phyloP scores from a whole-genome alignment of 2,888 invertebrate genomes.

The Spicauda simplicius region DNA sequence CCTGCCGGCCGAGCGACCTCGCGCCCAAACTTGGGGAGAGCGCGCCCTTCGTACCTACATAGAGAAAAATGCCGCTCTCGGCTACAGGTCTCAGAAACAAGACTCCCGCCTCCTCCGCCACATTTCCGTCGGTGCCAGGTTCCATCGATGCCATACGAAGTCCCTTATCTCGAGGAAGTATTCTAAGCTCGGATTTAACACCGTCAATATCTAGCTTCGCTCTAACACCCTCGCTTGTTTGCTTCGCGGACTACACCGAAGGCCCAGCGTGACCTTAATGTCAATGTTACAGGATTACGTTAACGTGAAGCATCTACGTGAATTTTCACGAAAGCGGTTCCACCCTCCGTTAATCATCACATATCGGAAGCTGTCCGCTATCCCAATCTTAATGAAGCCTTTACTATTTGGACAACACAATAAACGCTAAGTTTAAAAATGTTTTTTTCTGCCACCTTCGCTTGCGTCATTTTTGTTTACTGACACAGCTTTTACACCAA shows the following conservation, averaged over 20 bases:
- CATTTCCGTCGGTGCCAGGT: conserved; percentile 87
- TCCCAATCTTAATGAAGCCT: conserved; percentile 69
- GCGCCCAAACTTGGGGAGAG: conserved; percentile 94
- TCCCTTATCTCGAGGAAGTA: conserved; percentile 91
- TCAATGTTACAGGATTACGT: conserved; percentile 81
- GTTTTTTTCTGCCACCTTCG: conserved; percentile 58
- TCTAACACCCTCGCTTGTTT: conserved; percentile 76
- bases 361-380: conserved; percentile 74
- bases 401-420: conserved; percentile 68
- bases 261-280: conserved; percentile 74
- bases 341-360: conserved; percentile 11
- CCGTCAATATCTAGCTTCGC: conserved; percentile 81
- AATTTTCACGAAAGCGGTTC: conserved; percentile 36
- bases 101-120: conserved; percentile 85
- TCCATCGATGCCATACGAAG: conserved; percentile 90
- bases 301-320: conserved; percentile 64
- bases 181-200: conserved; percentile 82
- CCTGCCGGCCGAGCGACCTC: conserved; percentile 87
- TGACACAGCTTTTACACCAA: conserved; percentile 36
- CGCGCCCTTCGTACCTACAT: conserved; percentile 90
- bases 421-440: conserved; percentile 70
- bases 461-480: conserved; percentile 55
- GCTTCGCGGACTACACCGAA: conserved; percentile 67
- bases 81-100: conserved; percentile 87
- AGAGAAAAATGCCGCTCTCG: conserved; percentile 84